Base-by-base conservation (phyloP, 2,797 vertebrate genomes). In the Myripristis jacobus region DNA sequence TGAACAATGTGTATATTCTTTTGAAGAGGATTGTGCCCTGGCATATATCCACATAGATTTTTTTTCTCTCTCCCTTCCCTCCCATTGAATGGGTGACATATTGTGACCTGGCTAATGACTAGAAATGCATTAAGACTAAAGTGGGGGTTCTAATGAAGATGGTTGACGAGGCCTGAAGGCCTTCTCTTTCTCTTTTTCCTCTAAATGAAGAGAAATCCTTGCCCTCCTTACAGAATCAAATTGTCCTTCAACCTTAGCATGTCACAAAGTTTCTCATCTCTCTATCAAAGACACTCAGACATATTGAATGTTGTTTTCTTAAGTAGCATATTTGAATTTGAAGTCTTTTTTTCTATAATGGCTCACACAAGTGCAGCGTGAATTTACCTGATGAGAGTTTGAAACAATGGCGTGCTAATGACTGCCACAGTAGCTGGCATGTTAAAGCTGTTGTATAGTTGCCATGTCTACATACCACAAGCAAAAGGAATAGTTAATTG, bases 51-150 rank as follows among this genome's bases (percentile, higher is more conserved):
- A 64, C 43, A 53, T 54, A 25, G 18, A 29, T 38, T 65, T 73
- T 67, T 67, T 46, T 52, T 19, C 43, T 38, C 51, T 57, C 21
- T 53, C 19, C 24, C 50, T 50, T 52, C 16, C 38, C 50, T 52
- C 41, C 13, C 22, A 24, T 60, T 61, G 70, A 71, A 70, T 62
- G 53, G 18, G 41, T 65, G 87, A 89, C 86, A 85, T 81, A 83
- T 79, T 86, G 84, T 90, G 87, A 56, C 66, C 75, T 61, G 66
- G 77, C 82, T 91, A 90, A 92, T 90, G 89, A 93, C 75, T 78
- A 82, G 71, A 89, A 90, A 89, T 89, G 87, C 88, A 89, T 89
- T 91, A 88, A 80, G 84, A 89, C 79, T 83, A 78, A 91, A 92
- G 87, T 87, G 82, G 85, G 65, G 68, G 71, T 79, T 83, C 83